Percentiles rank a stretch among this genome's conserved stretches.
Evolutionary conservation across 2,888 invertebrate genomes (phyloP).

Genomic region (Theodoxus fluviatilis): DNA sequence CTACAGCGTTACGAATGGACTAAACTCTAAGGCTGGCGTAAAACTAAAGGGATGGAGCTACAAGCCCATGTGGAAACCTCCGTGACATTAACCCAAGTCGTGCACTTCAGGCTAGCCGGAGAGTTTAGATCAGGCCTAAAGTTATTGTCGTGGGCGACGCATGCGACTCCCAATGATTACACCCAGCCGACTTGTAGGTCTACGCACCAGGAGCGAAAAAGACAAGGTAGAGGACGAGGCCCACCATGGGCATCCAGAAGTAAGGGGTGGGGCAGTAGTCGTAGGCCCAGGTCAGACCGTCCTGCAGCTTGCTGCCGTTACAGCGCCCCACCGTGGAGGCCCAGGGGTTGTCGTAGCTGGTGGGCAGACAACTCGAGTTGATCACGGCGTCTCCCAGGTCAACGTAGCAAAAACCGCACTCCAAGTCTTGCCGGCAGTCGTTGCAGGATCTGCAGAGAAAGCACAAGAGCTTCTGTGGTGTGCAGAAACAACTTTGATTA

Average conservation of each 20-base stretch:
- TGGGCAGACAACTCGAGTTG: slow-evolving; percentile 64
- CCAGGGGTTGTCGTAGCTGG: slow-evolving; percentile 54
- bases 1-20: too few species aligned
- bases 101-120: too few species aligned
- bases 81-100: too few species aligned
- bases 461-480: too few species aligned
- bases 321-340: slow-evolving; percentile 58
- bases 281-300: slow-evolving; percentile 63
- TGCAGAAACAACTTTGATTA: too few species aligned
- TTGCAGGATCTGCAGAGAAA: slow-evolving; percentile 65
- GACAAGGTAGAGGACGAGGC: slow-evolving; percentile 67
- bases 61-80: too few species aligned
- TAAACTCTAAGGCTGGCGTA: too few species aligned
- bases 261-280: slow-evolving; percentile 67
- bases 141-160: too few species aligned
- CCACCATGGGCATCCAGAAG: slow-evolving; percentile 67
- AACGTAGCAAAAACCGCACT: slow-evolving; percentile 68
- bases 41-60: too few species aligned
- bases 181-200: background rate
- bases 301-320: slow-evolving; percentile 42
- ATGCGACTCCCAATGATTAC: too few species aligned
- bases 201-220: slow-evolving; percentile 67
- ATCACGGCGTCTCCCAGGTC: slow-evolving; percentile 39
- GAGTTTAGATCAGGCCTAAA: too few species aligned
- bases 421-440: slow-evolving; percentile 65